Evolutionary conservation across 2,113 vertebrate species (phyloP).

Genomic region (Genyomyrus donnyi): DNA sequence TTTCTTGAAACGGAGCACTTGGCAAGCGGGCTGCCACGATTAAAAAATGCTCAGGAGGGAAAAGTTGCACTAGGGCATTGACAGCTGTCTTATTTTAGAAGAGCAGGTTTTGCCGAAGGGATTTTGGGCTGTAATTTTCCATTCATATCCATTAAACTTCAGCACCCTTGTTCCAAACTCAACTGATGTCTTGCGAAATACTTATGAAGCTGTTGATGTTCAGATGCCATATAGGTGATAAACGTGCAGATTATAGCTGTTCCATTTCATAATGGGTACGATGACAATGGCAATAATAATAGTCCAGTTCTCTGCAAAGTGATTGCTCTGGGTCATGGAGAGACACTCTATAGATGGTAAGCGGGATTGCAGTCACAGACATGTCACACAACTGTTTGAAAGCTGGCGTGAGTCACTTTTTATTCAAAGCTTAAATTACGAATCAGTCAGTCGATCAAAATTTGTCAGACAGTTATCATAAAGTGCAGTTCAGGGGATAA

Average conservation of each 20-base stretch:
- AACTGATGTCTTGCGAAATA: background rate
- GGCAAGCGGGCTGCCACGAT: conserved; percentile 39
- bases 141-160: conserved; percentile 20
- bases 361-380: background rate
- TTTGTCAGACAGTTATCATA: background rate
- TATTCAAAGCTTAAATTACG: background rate
- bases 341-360: background rate
- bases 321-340: background rate
- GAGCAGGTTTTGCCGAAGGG: conserved; percentile 38
- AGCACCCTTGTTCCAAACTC: background rate
- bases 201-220: background rate
- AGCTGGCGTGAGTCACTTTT: background rate
- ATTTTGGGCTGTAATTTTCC: conserved; percentile 55
- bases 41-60: conserved; percentile 60
- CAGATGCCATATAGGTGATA: background rate
- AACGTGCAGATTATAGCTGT: background rate
- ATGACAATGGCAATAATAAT: background rate
- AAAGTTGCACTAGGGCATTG: conserved; percentile 34
- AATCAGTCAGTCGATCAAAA: background rate
- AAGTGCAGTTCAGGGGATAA: background rate
- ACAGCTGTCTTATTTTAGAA: conserved; percentile 53
- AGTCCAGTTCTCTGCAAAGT: background rate
- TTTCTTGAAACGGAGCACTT: conserved; percentile 7
- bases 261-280: background rate
- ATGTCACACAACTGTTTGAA: background rate